phyloP scores from a whole-genome alignment of 2,888 invertebrate species.

The Synanthedon vespiformis region DNA sequence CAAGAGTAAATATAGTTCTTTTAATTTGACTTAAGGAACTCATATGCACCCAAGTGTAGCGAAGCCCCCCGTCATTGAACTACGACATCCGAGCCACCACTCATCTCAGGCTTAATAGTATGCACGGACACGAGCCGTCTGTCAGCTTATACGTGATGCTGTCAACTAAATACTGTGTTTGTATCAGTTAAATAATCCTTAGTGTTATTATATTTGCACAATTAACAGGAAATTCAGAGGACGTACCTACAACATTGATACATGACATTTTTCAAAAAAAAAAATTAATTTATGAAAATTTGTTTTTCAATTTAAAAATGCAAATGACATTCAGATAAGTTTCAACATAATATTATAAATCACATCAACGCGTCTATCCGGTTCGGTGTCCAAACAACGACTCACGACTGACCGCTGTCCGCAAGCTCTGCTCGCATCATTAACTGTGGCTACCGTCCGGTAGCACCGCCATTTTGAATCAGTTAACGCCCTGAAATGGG shows the following conservation, averaged over 20 bases:
- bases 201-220: not conserved
- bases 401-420: constrained; percentile 8
- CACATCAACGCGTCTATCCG: constrained; percentile 2
- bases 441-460: not conserved
- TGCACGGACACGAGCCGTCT: not conserved
- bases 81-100: not conserved
- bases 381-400: not conserved
- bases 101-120: not conserved
- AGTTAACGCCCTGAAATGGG: not conserved
- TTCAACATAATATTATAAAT: not conserved
- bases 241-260: not conserved
- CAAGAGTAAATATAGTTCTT: too few relatives aligned
- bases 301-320: too few relatives aligned
- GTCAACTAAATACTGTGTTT: not conserved
- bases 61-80: not conserved
- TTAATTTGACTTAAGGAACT: too few relatives aligned
- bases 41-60: not conserved
- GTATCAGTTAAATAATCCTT: not conserved
- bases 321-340: too few relatives aligned
- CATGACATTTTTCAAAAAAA: too few relatives aligned
- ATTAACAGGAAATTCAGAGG: not conserved
- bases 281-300: too few relatives aligned
- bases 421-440: constrained; percentile 7
- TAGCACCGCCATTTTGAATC: not conserved
- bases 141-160: not conserved